Conservation (phyloP, 1,140 invertebrate species). For the Trigoniulus corallinus region DNA sequence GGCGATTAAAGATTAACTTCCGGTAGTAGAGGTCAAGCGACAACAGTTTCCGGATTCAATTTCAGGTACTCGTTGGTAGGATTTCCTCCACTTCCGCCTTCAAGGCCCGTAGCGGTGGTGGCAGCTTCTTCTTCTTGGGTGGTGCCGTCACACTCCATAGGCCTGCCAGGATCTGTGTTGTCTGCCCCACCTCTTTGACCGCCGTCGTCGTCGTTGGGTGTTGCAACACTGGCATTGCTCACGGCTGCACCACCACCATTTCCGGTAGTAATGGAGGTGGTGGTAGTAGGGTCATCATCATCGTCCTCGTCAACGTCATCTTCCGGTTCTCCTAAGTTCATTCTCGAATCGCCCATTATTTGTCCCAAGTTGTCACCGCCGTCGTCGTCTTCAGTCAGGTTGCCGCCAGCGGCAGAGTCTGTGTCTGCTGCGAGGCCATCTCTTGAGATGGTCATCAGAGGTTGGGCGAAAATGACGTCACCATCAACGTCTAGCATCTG, state of each 20-base stretch:
- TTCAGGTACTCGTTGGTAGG: constrained; percentile 5
- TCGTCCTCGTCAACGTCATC: no score
- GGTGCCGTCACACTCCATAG: not conserved
- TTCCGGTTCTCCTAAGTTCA: no score
- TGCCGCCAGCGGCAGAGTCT: constrained; percentile 1
- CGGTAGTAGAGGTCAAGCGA: no score
- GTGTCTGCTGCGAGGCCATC: constrained; percentile 7
- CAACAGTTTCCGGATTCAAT: constrained; percentile 8
- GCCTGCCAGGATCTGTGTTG: not conserved
- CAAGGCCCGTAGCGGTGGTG: constrained; percentile 5
- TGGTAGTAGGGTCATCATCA: constrained; percentile 7
- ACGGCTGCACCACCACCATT: not conserved
- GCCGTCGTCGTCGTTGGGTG: not conserved
- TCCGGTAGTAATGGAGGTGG: not conserved
- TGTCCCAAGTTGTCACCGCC: constrained; percentile 4
- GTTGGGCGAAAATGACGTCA: no score
- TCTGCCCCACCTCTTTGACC: not conserved
- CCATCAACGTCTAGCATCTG: no score
- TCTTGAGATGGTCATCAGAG: no score
- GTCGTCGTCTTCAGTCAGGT: constrained; percentile 11
- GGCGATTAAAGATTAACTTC: no score
- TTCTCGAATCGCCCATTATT: no score
- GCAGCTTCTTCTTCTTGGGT: constrained; percentile 1
- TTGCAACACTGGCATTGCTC: not conserved
- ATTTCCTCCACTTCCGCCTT: constrained; percentile 2